These are phyloP conservation scores for Venusia cambrica DNA, from an alignment of 2,888 invertebrate species.

Conservation along the genomic window DNA sequence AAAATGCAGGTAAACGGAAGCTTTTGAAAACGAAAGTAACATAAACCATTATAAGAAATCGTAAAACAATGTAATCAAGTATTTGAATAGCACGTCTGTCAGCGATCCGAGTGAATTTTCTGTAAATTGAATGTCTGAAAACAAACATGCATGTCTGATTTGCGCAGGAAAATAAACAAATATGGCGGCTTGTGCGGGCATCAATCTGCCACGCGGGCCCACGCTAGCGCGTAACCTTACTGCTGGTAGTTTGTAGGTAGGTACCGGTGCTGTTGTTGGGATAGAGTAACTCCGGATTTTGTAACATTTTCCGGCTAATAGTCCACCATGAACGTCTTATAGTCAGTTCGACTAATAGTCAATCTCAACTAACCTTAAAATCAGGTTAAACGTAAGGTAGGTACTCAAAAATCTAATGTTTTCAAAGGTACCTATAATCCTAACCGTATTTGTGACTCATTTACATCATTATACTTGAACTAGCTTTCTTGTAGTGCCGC, in stretches of 20 bases:
- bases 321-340: no score
- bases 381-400: no score
- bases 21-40: neutral
- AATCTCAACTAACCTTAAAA: no score
- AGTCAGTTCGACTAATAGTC: no score
- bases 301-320: neutral
- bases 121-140: constrained; percentile 61
- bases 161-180: constrained; percentile 53
- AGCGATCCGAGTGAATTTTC: constrained; percentile 68
- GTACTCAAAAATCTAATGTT: no score
- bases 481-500: no score
- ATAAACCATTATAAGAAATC: constrained; percentile 6
- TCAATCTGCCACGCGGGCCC: constrained; percentile 61
- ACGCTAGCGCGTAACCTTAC: constrained; percentile 60
- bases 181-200: constrained; percentile 46
- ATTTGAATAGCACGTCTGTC: constrained; percentile 58
- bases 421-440: no score
- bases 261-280: no score
- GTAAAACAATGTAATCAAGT: constrained; percentile 24
- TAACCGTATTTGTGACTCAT: no score
- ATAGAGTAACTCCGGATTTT: constrained; percentile 5
- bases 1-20: constrained; percentile 9
- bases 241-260: no score
- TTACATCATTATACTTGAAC: no score
- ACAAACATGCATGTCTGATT: constrained; percentile 63